Base-by-base conservation (phyloP, 2,888 invertebrate species). In the Nudaria mundana region DNA sequence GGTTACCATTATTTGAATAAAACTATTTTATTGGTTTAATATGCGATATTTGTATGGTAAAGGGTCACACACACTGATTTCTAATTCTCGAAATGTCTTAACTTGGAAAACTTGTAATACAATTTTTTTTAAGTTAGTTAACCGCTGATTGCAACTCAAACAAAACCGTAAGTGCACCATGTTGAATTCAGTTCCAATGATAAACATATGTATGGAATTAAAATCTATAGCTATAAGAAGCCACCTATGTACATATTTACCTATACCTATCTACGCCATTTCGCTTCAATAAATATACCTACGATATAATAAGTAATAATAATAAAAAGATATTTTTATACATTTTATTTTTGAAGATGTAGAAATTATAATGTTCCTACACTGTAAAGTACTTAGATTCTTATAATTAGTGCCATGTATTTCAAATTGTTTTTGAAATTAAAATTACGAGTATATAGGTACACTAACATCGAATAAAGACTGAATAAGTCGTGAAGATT, bases 391-490 rank as follows among this genome's bases (percentile, higher is more conserved):
- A 76, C 72, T 77, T 76, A 79, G 70, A 66, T 70, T 56, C 65
- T 72, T 59, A 60, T 52, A 7, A 52, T 56, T 72, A 73, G 83
- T 86, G 86, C 86, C 85, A 86, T 83, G 67, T 68, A 56, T 76
- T 74, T 69, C 67, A 38, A 54, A 64, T 52, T 64, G 59, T 52
- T 56, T 42, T 50, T 44, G 23, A 47, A 39, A 37, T 4, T 4
- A 4, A 18, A 4, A 18, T 18, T 3, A 4, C 18, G 4, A 18
- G 18, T 18, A 40, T 33, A 39, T 48, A 48, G 65, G 48, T 71
- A 64, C 65, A 64, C 40, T 64, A 55, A 79, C 82, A 84, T 82
- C 81, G 85, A 84, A 76, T 66, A 57, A 81, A 84, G 84, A 83
- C 85, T 84, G 83, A 82, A 25, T 48, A 50, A 70, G 78, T 77